Evolutionary conservation across 2,888 invertebrate species (phyloP), one percentile per base, ranked within the genome.

Genomic region (Lasius platythorax): DNA sequence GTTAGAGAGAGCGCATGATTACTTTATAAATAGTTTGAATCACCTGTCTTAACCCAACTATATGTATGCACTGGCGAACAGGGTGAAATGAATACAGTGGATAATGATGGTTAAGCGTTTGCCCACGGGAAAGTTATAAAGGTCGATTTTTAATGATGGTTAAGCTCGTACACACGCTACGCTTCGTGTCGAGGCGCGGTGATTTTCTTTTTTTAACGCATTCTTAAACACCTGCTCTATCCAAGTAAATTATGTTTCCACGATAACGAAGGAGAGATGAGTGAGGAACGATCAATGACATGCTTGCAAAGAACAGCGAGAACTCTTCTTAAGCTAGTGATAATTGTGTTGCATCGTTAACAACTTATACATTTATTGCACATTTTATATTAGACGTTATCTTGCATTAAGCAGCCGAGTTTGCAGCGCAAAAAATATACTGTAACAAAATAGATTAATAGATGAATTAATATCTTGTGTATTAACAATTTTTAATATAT

Each of bases 101-200:
- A 79, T 79, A 79, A 79, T 79, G 72, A 79, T 28, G 72, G 61
- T 61, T 46, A 72, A 61, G 61, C 61, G 46, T 61, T 79, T 37
- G 79, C 79, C 79, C 46, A 79, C 72, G 61, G 72, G 79, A 79
- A 72, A 79, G 61, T 79, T 79, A 63, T 79, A 79, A 72, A 79
- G 61, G 72, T 72, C 33, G 79, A 79, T 79, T 79, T 79, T 79
- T 79, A 79, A 79, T 72, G 12, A 79, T 72, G 12, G 61, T 61
- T 46, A 46, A 70, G 58, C 73, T 61, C 23, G 79, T 46, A 37
- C 79, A 79, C 72, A 79, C 79, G 79, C 79, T 18, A 79, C 46
- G 12, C 72, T 79, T 63, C 72, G 61, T 79, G 79, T 72, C 61
- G 72, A 58, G 58, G 61, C n/a, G 58, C 15, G 58, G 12, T 33